phyloP scores from a whole-genome alignment of 1,140 invertebrate species.

The Leptopilina clavipes region DNA sequence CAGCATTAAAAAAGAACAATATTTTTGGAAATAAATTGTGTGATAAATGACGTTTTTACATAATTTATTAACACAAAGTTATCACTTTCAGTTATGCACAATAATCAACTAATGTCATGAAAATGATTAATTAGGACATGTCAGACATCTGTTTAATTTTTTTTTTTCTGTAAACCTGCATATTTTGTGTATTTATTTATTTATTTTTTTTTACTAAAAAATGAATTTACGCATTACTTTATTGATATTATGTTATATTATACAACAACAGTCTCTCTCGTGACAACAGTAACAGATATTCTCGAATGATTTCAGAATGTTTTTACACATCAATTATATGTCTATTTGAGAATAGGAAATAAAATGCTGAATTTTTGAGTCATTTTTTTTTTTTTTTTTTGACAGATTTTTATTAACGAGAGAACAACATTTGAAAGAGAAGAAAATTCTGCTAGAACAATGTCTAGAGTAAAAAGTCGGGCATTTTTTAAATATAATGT shows the following conservation, averaged over 20 bases:
- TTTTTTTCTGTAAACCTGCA: constrained; percentile 24
- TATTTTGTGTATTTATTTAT: not conserved
- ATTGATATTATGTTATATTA: constrained; percentile 28
- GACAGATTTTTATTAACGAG: constrained; percentile 63
- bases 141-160: constrained; percentile 15
- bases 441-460: constrained; percentile 63
- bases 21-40: not conserved
- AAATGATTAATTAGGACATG: constrained; percentile 1
- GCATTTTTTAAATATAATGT: constrained; percentile 37
- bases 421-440: constrained; percentile 68
- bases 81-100: constrained; percentile 12
- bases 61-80: constrained; percentile 50
- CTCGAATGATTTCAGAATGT: not conserved
- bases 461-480: constrained; percentile 58
- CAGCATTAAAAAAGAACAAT: not conserved
- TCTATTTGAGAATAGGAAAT: constrained; percentile 44
- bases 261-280: constrained; percentile 35
- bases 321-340: not conserved
- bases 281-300: constrained; percentile 7
- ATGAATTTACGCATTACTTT: not conserved
- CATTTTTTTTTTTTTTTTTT: constrained; percentile 41
- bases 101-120: constrained; percentile 7
- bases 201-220: not conserved
- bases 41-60: constrained; percentile 40
- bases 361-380: constrained; percentile 49